Evolutionary conservation across 2,113 vertebrate species (phyloP), one percentile per base, ranked within the genome.

Genomic region (Xenotilapia caudafasciata): DNA sequence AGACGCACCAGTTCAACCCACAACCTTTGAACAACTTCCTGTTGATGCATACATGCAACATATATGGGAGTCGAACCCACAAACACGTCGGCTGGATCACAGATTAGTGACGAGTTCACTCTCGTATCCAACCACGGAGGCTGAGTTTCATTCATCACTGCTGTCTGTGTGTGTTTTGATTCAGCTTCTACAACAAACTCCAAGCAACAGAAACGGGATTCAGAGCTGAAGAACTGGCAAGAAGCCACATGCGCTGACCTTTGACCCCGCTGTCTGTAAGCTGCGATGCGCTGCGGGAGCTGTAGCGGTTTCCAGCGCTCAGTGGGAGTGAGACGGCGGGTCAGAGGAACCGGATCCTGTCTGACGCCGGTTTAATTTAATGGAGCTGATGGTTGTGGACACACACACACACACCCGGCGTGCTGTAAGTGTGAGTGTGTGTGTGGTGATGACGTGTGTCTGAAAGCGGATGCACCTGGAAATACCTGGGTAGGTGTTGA

Each of bases 381-480:
- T 13, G 82, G 6, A 7, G 35, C 49, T 70, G 62, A 73, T 23
- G 60, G 0, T 15, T 14, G 49, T 83, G 3, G 2, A 42, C 15
- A 11, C 47, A 23, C 54, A 9, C 47, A 58, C 56, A 58, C 19
- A 83, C 56, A n/a, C 53, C 14, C 5, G 9, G 17, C 38, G 0
- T 35, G 49, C 35, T 68, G 89, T 65, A 4, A 88, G 82, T 47
- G 86, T 73, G 47, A 33, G 21, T 23, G 33, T 26, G 45, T 77
- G 26, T 28, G 15, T 62, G 49, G 51, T 83, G 60, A 83, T 51
- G 73, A 80, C 12, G 73, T 83, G 89, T 19, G 23, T 45, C 51
- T 80, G 83, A 62, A 54, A 60, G 49, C 35, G 14, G 80, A 75
- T 42, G 80, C 89, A 90, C 89, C 89, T 90, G 89, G 86, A 38